Base-by-base conservation (phyloP, 1,140 invertebrate genomes). In the Pseudomyrmex concolor region DNA sequence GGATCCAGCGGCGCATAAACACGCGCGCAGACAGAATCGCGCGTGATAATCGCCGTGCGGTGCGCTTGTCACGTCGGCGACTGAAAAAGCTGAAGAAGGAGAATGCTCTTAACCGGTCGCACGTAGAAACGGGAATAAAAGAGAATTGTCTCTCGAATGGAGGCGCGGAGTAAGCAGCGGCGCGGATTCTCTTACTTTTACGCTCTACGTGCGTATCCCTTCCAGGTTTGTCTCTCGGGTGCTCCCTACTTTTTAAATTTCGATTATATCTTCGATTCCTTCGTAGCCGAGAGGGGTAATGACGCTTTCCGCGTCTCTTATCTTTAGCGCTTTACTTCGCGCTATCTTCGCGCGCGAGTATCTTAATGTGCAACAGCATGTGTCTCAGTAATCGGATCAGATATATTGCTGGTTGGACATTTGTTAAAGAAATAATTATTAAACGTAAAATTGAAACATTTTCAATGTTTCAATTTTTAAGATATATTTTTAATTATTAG, bases 31-130 rank as follows among this genome's bases (percentile, higher is more conserved):
- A 48, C 17, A 54, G 73, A 62, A 73, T 82, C 45, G 66, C 45
- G 63, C 72, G 57, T 82, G 68, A 77, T 78, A 57, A 84, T 50
- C n/a, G 84, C 57, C 77, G 77, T 86, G 73, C 89, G 89, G 84
- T 86, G 89, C 87, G 5, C 5, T 87, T 87, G 48, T 64, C 48
- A 48, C 89, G 86, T 91, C 89, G 90, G 86, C 90, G 86, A 93
- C 87, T 90, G 86, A 90, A 90, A 89, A 93, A 34, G 34, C 93
- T 93, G 92, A 92, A 91, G 91, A 89, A 91, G 91, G 89, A 89
- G 87, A 87, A 55, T 45, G 66, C 71, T 86, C 86, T 89, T 72
- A 86, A 82, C 85, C 71, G 57, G 54, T 81, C 84, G 68, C 87
- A 87, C 85, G 3, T 17, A 55, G 80, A 88, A 91, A 91, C 50